phyloP scores from a whole-genome alignment of 1,140 invertebrate species.

The Rhyacophila brunnea region DNA sequence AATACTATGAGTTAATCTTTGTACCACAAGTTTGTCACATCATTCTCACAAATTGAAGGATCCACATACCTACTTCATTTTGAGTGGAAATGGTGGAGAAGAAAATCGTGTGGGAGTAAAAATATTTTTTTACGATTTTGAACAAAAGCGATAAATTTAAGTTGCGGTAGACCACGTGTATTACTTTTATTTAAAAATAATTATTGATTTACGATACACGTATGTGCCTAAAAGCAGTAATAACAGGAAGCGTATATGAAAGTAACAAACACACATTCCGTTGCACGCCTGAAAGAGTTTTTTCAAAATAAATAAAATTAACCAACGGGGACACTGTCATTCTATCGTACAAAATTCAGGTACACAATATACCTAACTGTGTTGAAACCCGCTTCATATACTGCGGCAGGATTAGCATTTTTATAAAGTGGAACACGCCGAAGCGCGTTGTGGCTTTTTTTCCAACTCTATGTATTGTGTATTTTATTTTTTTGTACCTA shows the following conservation, averaged over 20 bases:
- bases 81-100: no score
- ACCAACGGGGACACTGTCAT: not conserved
- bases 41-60: no score
- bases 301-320: conserved; percentile 3
- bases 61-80: no score
- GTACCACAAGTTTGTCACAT: no score
- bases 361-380: not conserved
- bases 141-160: no score
- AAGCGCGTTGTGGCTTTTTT: conserved; percentile 3
- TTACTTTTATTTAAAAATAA: no score
- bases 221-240: no score
- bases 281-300: not conserved
- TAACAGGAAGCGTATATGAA: no score
- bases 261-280: not conserved
- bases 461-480: not conserved
- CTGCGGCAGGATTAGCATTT: conserved; percentile 24
- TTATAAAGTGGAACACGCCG: conserved; percentile 21
- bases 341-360: not conserved
- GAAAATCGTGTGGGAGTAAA: no score
- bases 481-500: not conserved
- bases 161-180: no score
- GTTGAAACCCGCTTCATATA: conserved; percentile 1
- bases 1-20: no score
- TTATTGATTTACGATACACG: not conserved
- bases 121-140: no score